Conservation (phyloP, 2,888 invertebrate genomes). For the Watsonalla cultraria region DNA sequence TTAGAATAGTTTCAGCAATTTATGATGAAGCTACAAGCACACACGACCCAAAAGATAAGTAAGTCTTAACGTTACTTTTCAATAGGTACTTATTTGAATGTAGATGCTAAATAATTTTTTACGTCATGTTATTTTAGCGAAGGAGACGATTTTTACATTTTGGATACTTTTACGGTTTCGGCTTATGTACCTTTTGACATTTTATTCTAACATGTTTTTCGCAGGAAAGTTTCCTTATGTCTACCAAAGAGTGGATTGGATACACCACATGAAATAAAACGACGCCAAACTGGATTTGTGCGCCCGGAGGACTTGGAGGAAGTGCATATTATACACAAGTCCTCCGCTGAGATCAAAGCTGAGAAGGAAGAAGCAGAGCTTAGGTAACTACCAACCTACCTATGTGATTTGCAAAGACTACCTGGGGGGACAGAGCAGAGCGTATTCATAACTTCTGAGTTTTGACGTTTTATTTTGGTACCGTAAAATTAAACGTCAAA, state of each 20-base stretch:
- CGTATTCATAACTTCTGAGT: not conserved
- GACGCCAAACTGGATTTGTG: constrained; percentile 54
- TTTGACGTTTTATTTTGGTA: not conserved
- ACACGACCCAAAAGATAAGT: not conserved
- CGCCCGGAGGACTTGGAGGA: constrained; percentile 21
- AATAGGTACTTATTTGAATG: too few species aligned
- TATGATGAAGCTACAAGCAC: constrained; percentile 9
- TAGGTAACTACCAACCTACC: too few species aligned
- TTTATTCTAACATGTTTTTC: not conserved
- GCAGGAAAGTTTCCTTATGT: constrained; percentile 49
- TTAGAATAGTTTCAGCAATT: not conserved
- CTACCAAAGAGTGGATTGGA: constrained; percentile 17
- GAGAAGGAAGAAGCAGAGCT: too few species aligned
- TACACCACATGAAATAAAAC: constrained; percentile 31
- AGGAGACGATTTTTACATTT: not conserved
- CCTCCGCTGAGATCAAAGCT: not conserved
- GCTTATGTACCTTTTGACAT: too few species aligned
- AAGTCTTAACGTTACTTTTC: not conserved
- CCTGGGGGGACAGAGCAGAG: too few species aligned
- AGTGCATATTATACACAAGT: not conserved
- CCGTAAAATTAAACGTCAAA: too few species aligned
- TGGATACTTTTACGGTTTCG: not conserved
- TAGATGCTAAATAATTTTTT: too few species aligned
- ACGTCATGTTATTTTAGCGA: too few species aligned
- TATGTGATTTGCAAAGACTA: not conserved